Evolutionary conservation across 2,888 invertebrate species (phyloP).

Genomic region (Macaria notata): DNA sequence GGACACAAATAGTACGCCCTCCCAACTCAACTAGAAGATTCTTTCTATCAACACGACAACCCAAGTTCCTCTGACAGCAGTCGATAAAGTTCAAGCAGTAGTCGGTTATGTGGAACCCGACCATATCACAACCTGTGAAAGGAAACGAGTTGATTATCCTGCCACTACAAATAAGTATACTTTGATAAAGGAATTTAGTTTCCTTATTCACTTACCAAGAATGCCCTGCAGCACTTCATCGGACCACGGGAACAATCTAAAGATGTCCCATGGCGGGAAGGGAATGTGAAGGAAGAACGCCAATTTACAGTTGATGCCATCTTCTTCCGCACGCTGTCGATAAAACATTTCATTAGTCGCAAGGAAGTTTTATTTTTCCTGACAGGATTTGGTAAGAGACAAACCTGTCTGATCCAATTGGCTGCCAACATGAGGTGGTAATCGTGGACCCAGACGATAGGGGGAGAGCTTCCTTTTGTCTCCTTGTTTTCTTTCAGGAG

Average conservation of each 20-base stretch:
- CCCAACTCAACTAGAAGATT: constrained; percentile 93
- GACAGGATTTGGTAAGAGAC: constrained; percentile 20
- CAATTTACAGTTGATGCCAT: constrained; percentile 88
- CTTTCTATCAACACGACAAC: constrained; percentile 94
- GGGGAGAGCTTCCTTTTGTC: constrained; percentile 72
- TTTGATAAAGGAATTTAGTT: not conserved
- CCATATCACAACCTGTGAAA: constrained; percentile 91
- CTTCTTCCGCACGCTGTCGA: constrained; percentile 87
- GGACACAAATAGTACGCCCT: constrained; percentile 91
- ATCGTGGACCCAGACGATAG: constrained; percentile 96
- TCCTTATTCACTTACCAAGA: constrained; percentile 81
- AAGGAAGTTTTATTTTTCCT: constrained; percentile 2
- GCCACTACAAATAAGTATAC: not conserved
- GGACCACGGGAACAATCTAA: constrained; percentile 95
- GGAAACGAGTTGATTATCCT: constrained; percentile 5
- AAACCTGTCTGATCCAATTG: constrained; percentile 92
- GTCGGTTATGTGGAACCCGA: constrained; percentile 95
- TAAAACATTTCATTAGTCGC: constrained; percentile 27
- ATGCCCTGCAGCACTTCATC: constrained; percentile 96
- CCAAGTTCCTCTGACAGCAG: constrained; percentile 93
- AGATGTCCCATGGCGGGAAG: constrained; percentile 97
- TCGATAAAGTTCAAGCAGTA: constrained; percentile 96
- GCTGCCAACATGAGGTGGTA: constrained; percentile 97
- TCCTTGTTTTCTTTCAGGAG: constrained; percentile 78
- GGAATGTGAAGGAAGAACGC: constrained; percentile 98